These are phyloP conservation scores for Schrankia costaestrigalis DNA, from an alignment of 2,888 invertebrate species.

Conservation along the genomic window DNA sequence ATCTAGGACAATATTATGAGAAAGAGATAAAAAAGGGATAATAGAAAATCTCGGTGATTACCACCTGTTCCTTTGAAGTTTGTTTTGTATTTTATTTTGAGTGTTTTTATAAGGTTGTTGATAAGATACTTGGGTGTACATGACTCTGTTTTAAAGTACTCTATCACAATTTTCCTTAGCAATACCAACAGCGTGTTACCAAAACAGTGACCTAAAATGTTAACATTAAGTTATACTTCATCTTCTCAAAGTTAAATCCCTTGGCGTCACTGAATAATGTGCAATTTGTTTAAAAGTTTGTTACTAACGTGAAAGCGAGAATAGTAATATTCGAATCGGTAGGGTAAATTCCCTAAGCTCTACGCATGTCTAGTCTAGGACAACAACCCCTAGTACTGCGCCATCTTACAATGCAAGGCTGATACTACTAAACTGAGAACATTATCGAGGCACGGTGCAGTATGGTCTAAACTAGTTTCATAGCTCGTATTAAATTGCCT, in stretches of 20 bases:
- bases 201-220: too few relatives aligned
- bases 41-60: constrained; percentile 37
- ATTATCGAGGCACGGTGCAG: constrained; percentile 16
- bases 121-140: too few relatives aligned
- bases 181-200: too few relatives aligned
- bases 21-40: constrained; percentile 14
- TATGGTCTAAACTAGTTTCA: constrained; percentile 27
- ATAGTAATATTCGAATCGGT: too few relatives aligned
- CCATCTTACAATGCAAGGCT: constrained; percentile 9
- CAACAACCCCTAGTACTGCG: constrained; percentile 5
- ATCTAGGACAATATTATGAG: constrained; percentile 27
- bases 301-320: too few relatives aligned
- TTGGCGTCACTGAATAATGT: neutral
- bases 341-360: constrained; percentile 7
- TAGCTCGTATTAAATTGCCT: constrained; percentile 27
- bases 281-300: too few relatives aligned
- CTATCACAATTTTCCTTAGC: too few relatives aligned
- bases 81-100: constrained; percentile 13
- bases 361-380: constrained; percentile 4
- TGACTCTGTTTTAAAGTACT: too few relatives aligned
- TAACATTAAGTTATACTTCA: too few relatives aligned
- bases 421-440: constrained; percentile 19
- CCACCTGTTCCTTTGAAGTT: constrained; percentile 39
- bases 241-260: too few relatives aligned
- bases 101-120: too few relatives aligned